Base-by-base conservation (phyloP, 1,140 invertebrate species). In the Parasteatoda tepidariorum region DNA sequence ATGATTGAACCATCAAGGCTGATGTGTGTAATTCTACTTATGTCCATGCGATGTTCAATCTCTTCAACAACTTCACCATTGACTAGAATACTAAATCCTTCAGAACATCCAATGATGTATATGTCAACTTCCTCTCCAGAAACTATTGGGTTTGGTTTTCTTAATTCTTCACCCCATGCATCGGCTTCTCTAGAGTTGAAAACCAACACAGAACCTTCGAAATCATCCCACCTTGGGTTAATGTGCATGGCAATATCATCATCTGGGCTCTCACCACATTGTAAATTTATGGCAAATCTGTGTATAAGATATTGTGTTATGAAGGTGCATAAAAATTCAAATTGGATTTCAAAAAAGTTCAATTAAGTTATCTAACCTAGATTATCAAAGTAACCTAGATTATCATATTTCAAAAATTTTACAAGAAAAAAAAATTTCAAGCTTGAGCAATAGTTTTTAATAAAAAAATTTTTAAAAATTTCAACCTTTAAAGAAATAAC, bases 231-330 rank as follows among this genome's bases (percentile, higher is more conserved):
- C 9, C 81, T 18, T 1, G 81, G 81, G 18, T 83, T 83, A 57
- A 74, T 67, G 5, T 83, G 81, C n/a, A 83, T 13, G 4, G 70
- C 70, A 15, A 83, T 57, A 24, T 67, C 81, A 13, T 28, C 30
- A 15, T 75, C 62, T 3, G 61, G 18, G 18, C 13, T 24, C 0
- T 66, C 70, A 2, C 62, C 81, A 18, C 48, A 74, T 24, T 74
- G 81, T 5, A 74, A 30, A 11, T 83, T 83, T 1, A 83, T 61
- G 13, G 73, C 57, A 13, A 83, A 74, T 9, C 81, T 83, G 41
- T 4, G n/a, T n/a, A n/a, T n/a, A n/a, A n/a, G n/a, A n/a, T n/a
- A n/a, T n/a, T n/a, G n/a, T n/a, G n/a, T n/a, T n/a, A n/a, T n/a
- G n/a, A n/a, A n/a, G n/a, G n/a, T n/a, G n/a, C n/a, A n/a, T n/a